Base-by-base conservation (phyloP, 1,140 invertebrate genomes). In the Vollenhovia emeryi region DNA sequence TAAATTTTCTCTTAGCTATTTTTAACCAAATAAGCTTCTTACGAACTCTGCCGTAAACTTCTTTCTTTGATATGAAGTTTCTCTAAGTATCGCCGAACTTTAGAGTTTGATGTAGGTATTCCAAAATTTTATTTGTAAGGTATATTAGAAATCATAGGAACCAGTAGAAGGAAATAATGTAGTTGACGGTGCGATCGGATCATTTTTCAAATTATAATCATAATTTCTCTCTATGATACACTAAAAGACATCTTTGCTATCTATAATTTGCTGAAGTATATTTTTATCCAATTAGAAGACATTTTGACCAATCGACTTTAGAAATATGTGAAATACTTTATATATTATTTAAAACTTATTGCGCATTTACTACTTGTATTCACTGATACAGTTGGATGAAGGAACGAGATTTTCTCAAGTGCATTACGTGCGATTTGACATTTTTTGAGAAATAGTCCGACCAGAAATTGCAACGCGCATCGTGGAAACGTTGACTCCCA, bases 391-490 rank as follows among this genome's bases (percentile, higher is more conserved):
- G 43, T 40, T 48, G 30, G 45, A 76, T 40, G 11, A 52, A 7
- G 27, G 21, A 36, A 60, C 9, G 13, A 33, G 9, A 30, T 69
- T 55, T 43, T 80, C n/a, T 71, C 18, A 27, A 40, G n/a, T 27
- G 24, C 48, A 69, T 50, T 69, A 64, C 62, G 21, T n/a, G 45
- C 27, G 27, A 11, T 71, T 69, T 55, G 40, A 69, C 62, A 24
- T 80, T 80, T 40, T 69, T 69, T 55, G 50, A 80, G 66, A 80
- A 80, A 80, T 80, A 50, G 18, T 71, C 50, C 36, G 64, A 80
- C 50, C 52, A 64, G 18, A 78, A 79, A 79, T 43, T 45, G 45
- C 73, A 64, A 66, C 62, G 13, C 36, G 18, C 24, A 43, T 79
- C 18, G 45, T 55, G 45, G 15, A 57, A 76, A 76, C 7, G 13